These are phyloP conservation scores for Mugil cephalus DNA, from an alignment of 2,113 vertebrate genomes.

Conservation along the genomic window DNA sequence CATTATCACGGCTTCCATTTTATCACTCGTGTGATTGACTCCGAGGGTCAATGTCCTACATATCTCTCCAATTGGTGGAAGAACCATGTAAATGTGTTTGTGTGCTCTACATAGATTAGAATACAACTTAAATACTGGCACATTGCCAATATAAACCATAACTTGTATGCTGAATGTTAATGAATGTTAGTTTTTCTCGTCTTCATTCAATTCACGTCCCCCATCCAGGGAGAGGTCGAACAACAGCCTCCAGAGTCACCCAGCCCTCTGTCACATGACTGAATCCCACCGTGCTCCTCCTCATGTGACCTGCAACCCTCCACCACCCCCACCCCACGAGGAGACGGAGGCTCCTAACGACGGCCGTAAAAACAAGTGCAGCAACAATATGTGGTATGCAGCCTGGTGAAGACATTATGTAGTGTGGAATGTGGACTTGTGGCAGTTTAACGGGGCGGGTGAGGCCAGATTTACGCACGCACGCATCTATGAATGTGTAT, in stretches of 20 bases:
- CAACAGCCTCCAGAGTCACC: conserved; percentile 62
- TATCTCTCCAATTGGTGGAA: too few species aligned
- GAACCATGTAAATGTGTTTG: too few species aligned
- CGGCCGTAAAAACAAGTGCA: conserved; percentile 22
- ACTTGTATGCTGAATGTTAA: too few species aligned
- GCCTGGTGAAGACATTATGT: conserved; percentile 49
- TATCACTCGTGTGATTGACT: too few species aligned
- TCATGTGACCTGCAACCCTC: conserved; percentile 60
- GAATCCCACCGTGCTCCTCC: conserved; percentile 37
- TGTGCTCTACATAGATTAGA: too few species aligned
- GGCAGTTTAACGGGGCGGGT: neutral
- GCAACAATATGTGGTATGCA: conserved; percentile 31
- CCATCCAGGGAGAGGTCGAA: conserved; percentile 79
- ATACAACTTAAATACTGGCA: too few species aligned
- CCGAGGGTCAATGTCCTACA: too few species aligned
- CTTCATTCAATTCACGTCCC: conserved; percentile 3
- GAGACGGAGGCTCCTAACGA: conserved; percentile 1
- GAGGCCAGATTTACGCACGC: conserved; percentile 22
- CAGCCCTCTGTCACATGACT: conserved; percentile 58
- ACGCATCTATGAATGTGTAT: conserved; percentile 6
- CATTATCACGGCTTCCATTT: too few species aligned
- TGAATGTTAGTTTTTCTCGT: neutral
- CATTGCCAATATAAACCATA: too few species aligned
- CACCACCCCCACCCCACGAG: neutral
- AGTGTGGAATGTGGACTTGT: conserved; percentile 32